Percentiles rank a stretch among this genome's conserved stretches.
Evolutionary conservation across 2,888 invertebrate genomes (phyloP).

Genomic region (Campopleginae sp.): DNA sequence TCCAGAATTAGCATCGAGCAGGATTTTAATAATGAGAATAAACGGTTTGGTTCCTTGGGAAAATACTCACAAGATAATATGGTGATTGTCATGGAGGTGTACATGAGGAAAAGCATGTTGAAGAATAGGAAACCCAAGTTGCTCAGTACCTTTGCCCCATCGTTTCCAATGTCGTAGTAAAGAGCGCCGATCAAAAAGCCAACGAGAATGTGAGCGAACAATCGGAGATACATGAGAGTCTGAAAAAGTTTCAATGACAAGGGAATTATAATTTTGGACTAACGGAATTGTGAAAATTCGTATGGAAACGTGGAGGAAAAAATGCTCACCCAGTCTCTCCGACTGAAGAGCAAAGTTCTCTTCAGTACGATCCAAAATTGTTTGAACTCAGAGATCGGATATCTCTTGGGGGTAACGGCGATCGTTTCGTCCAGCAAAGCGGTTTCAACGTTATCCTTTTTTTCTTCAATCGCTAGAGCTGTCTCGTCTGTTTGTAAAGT

Average conservation of each 20-base stretch:
- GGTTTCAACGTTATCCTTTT: constrained; percentile 89
- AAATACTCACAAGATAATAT: constrained; percentile 95
- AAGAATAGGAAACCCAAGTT: constrained; percentile 99
- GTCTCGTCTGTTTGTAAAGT: constrained; percentile 83
- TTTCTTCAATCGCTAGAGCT: constrained; percentile 88
- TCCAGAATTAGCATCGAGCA: background rate
- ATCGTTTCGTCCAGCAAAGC: constrained; percentile 88
- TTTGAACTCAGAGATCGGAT: constrained; percentile 92
- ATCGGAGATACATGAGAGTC: constrained; percentile 97
- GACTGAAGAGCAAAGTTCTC: constrained; percentile 93
- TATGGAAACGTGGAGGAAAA: too few relatives aligned
- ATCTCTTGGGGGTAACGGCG: constrained; percentile 88
- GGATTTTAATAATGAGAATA: background rate
- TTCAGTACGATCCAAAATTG: constrained; percentile 96
- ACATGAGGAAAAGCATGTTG: constrained; percentile 99
- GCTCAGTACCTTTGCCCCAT: constrained; percentile 97
- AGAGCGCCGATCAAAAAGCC: constrained; percentile 97
- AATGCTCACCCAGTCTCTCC: constrained; percentile 95
- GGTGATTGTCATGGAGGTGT: constrained; percentile 99
- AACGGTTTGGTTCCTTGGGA: background rate
- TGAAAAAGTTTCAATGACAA: constrained; percentile 83
- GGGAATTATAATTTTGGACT: background rate
- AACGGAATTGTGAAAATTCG: too few relatives aligned
- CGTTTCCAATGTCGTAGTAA: constrained; percentile 98
- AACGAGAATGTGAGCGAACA: constrained; percentile 97